phyloP scores from a whole-genome alignment of 2,113 vertebrate genomes.

The Sturnus vulgaris region DNA sequence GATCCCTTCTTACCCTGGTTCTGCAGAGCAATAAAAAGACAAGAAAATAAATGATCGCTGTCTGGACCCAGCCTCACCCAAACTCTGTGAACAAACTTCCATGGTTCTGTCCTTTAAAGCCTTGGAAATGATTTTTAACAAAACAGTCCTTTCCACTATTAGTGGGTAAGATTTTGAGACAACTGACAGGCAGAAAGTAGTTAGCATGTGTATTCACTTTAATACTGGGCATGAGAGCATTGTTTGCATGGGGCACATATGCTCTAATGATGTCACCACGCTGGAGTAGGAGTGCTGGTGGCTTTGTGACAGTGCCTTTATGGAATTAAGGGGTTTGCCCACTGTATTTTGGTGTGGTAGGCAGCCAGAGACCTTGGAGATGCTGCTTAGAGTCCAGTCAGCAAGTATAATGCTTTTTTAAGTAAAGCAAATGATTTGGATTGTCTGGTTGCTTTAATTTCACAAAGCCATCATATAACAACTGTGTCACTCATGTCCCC shows the following conservation, averaged over 20 bases:
- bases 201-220: not conserved
- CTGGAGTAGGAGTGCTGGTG: not conserved
- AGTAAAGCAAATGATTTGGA: not conserved
- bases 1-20: not conserved
- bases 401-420: not conserved
- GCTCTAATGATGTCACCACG: not conserved
- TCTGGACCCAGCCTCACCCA: not conserved
- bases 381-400: not conserved
- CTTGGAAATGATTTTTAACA: not conserved
- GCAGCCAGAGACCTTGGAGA: not conserved
- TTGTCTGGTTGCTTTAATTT: not conserved
- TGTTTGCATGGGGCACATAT: constrained; percentile 21
- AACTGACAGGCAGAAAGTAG: constrained; percentile 15
- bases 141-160: not conserved
- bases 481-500: not conserved
- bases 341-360: not conserved
- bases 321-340: not conserved
- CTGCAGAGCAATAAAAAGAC: not conserved
- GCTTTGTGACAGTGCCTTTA: not conserved
- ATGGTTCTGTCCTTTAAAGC: not conserved
- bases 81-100: not conserved
- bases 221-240: not conserved
- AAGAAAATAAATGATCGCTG: not conserved
- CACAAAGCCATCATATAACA: not conserved
- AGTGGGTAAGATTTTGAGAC: not conserved